phyloP scores from a whole-genome alignment of 2,888 invertebrate species.

The Aspidapion aeneum region DNA sequence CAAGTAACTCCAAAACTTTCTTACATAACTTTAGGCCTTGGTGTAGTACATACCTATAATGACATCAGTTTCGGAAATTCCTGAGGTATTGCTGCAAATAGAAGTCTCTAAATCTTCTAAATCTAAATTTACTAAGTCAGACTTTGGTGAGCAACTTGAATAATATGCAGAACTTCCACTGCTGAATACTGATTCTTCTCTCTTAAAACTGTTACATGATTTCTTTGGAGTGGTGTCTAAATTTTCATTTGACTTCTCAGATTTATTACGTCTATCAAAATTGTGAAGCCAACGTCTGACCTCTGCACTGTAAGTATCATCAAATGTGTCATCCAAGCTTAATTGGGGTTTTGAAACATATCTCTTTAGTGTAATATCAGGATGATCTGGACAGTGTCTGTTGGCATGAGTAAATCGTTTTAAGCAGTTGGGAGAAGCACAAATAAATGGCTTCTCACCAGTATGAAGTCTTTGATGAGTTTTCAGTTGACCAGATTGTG shows the following conservation, averaged over 20 bases:
- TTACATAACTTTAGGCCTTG: too few relatives aligned
- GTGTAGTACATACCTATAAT: constrained; percentile 17
- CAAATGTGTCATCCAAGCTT: constrained; percentile 38
- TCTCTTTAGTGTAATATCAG: constrained; percentile 53
- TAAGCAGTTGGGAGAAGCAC: constrained; percentile 58
- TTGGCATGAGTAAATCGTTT: constrained; percentile 73
- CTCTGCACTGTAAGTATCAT: constrained; percentile 48
- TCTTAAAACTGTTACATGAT: constrained; percentile 31
- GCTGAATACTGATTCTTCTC: constrained; percentile 31
- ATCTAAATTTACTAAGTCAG: constrained; percentile 31
- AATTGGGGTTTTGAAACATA: constrained; percentile 35
- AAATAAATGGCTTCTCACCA: constrained; percentile 72
- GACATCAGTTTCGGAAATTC: constrained; percentile 30
- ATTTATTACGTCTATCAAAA: constrained; percentile 35
- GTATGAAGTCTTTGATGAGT: constrained; percentile 75
- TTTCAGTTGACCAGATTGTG: constrained; percentile 73
- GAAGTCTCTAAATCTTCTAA: constrained; percentile 33
- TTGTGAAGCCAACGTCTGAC: constrained; percentile 49
- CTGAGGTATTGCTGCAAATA: constrained; percentile 29
- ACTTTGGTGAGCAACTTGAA: constrained; percentile 33
- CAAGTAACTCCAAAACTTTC: background rate
- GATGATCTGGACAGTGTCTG: constrained; percentile 70
- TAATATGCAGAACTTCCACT: constrained; percentile 32
- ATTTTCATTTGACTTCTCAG: constrained; percentile 28
- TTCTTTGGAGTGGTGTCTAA: constrained; percentile 37